phyloP scores from a whole-genome alignment of 2,113 vertebrate species.

The Coracopsis vasa region DNA sequence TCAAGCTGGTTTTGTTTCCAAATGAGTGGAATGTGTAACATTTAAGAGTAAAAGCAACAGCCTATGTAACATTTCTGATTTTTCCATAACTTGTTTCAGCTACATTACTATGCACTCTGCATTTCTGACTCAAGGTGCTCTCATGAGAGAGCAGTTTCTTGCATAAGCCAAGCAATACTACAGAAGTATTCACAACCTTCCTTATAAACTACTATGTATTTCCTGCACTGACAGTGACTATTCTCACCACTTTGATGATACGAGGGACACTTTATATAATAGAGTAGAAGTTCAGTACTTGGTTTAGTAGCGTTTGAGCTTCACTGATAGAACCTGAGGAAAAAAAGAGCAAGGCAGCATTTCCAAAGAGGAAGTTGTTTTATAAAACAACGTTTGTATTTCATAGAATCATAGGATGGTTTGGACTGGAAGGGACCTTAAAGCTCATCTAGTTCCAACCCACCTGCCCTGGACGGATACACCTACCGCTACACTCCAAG shows the following conservation, averaged over 20 bases:
- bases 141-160: neutral
- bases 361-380: neutral
- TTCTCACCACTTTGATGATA: neutral
- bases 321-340: neutral
- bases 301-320: neutral
- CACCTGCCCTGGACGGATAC: neutral
- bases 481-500: neutral
- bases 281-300: neutral
- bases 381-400: neutral
- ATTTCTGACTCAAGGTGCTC: neutral
- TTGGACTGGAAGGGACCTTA: neutral
- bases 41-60: neutral
- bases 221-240: neutral
- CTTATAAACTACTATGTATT: neutral
- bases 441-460: neutral
- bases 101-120: neutral
- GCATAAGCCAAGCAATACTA: neutral
- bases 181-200: neutral
- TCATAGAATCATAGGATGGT: neutral
- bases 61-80: neutral
- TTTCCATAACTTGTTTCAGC: neutral
- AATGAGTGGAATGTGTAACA: rapidly evolving
- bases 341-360: neutral
- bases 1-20: neutral
- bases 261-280: neutral